Evolutionary conservation across 2,797 vertebrate genomes (phyloP).

Genomic region (Hozukius guyotensis): DNA sequence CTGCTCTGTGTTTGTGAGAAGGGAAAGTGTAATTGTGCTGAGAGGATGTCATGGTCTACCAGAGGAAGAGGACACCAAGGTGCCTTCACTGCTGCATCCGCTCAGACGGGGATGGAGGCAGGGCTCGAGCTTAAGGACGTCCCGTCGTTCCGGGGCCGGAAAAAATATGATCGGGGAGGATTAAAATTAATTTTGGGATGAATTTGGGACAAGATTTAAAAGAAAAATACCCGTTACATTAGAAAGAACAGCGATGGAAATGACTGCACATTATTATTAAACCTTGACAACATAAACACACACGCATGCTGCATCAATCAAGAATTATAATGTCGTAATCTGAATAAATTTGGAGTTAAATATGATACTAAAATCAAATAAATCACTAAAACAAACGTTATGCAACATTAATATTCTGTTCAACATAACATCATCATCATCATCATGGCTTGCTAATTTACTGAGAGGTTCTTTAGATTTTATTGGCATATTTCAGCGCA

Average conservation of each 20-base stretch:
- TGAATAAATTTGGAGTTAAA: neutral
- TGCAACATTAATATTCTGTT: neutral
- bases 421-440: neutral
- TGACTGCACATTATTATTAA: too few relatives aligned
- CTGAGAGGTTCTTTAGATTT: neutral
- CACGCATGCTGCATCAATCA: too few relatives aligned
- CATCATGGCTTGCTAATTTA: neutral
- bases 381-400: neutral
- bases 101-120: neutral
- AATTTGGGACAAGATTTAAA: too few relatives aligned
- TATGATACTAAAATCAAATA: neutral
- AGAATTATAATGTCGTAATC: neutral
- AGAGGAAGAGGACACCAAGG: neutral
- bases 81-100: neutral
- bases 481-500: neutral
- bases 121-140: too few relatives aligned
- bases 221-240: too few relatives aligned
- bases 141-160: too few relatives aligned
- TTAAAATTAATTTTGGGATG: too few relatives aligned
- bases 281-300: too few relatives aligned
- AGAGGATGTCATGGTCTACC: constrained; percentile 36
- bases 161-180: too few relatives aligned
- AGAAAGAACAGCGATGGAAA: too few relatives aligned
- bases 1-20: constrained; percentile 39
- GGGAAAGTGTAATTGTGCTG: constrained; percentile 61